These are phyloP conservation scores for Labeo catla DNA, from an alignment of 2,113 vertebrate genomes.

Conservation along the genomic window DNA sequence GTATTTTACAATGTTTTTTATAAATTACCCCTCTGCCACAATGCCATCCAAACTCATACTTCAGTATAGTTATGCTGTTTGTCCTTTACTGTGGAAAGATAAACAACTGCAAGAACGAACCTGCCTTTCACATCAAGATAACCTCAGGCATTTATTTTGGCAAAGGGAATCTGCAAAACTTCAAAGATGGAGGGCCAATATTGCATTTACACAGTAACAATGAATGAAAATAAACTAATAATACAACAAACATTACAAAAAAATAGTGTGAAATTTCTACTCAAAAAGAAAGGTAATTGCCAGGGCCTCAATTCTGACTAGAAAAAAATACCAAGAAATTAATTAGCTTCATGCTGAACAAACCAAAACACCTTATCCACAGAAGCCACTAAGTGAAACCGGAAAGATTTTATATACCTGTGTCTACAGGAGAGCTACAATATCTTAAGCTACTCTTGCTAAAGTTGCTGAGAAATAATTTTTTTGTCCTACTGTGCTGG, in stretches of 20 bases:
- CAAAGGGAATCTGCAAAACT: neutral
- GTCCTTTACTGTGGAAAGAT: conserved; percentile 1
- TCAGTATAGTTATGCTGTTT: neutral
- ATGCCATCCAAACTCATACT: conserved; percentile 8
- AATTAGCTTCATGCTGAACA: neutral
- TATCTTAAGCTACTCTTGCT: neutral
- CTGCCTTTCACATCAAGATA: conserved; percentile 8
- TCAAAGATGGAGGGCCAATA: neutral
- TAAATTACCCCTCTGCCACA: neutral
- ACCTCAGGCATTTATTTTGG: neutral
- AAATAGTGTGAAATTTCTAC: neutral
- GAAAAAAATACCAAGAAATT: too few relatives aligned
- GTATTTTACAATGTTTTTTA: neutral
- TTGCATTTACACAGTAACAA: neutral
- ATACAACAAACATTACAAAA: neutral
- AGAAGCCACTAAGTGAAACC: conserved; percentile 13
- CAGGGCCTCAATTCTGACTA: neutral
- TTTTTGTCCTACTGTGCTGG: neutral
- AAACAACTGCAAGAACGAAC: conserved; percentile 26
- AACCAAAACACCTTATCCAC: neutral
- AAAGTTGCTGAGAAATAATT: neutral
- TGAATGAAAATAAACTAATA: neutral
- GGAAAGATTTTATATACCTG: neutral
- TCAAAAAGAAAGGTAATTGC: neutral
- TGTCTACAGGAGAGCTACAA: neutral